phyloP scores from a whole-genome alignment of 2,888 invertebrate species.

The Pinctada fucata region DNA sequence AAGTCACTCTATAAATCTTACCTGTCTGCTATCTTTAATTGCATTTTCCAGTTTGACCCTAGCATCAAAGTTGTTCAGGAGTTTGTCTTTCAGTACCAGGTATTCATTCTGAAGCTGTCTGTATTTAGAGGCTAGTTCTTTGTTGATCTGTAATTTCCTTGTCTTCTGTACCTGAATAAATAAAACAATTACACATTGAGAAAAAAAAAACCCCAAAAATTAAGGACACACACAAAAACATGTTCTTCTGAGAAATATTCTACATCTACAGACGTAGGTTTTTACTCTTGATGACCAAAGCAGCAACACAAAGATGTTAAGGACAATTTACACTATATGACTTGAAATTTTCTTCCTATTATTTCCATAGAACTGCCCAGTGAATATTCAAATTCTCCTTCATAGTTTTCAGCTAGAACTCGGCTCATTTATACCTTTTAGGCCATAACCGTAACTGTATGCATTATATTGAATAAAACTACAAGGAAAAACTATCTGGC shows the following conservation, averaged over 20 bases:
- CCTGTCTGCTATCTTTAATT: conserved; percentile 73
- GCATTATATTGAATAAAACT: too few relatives aligned
- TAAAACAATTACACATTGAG: not conserved
- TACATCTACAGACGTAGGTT: too few relatives aligned
- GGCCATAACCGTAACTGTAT: too few relatives aligned
- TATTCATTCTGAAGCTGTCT: conserved; percentile 69
- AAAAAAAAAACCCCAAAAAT: not conserved
- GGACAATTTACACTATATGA: too few relatives aligned
- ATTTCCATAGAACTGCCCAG: too few relatives aligned
- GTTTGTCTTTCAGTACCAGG: conserved; percentile 63
- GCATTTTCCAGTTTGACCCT: conserved; percentile 69
- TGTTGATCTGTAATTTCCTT: conserved; percentile 57
- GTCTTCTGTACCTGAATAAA: conserved; percentile 52
- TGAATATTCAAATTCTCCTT: too few relatives aligned
- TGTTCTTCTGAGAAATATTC: not conserved
- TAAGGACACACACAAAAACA: not conserved
- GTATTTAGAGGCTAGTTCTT: conserved; percentile 68
- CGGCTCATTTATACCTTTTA: too few relatives aligned
- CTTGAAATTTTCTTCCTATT: too few relatives aligned
- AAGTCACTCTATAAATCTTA: conserved; percentile 34
- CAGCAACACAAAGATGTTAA: too few relatives aligned
- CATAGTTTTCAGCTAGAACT: too few relatives aligned
- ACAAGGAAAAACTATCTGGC: too few relatives aligned
- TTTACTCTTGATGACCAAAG: too few relatives aligned
- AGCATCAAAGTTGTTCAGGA: conserved; percentile 69